A percentile compares a stretch with the other conserved stretches of the same genome.
Evolutionary conservation across 2,113 vertebrate genomes (phyloP).

Genomic region (Orientallactaga bullata): DNA sequence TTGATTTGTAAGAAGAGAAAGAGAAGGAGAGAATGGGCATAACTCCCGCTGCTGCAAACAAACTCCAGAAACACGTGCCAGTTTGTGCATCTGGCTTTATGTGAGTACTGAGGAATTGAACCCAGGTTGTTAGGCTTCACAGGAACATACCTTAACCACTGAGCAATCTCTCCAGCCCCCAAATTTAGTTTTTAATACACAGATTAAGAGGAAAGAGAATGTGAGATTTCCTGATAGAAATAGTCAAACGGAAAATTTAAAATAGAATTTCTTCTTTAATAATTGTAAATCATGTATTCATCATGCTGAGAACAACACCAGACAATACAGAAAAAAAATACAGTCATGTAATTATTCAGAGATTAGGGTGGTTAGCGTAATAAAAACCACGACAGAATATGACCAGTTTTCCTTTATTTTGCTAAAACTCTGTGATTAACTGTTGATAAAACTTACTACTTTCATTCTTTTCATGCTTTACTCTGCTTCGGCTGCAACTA

Average conservation of each 20-base stretch:
- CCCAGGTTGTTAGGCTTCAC: too few relatives aligned
- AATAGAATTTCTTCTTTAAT: background rate
- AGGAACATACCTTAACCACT: too few relatives aligned
- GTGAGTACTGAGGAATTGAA: too few relatives aligned
- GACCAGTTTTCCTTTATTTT: background rate
- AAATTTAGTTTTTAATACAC: background rate
- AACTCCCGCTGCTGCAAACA: too few relatives aligned
- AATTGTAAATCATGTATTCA: background rate
- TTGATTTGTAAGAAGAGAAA: too few relatives aligned
- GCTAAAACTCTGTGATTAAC: slow-evolving; percentile 10
- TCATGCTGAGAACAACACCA: background rate
- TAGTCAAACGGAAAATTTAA: background rate
- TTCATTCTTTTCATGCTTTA: background rate
- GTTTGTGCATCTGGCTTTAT: too few relatives aligned
- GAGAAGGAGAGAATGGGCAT: too few relatives aligned
- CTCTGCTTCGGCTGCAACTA: background rate
- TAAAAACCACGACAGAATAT: background rate
- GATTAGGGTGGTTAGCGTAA: background rate
- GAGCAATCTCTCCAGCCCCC: too few relatives aligned
- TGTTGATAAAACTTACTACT: background rate
- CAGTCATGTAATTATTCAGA: background rate
- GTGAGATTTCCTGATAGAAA: background rate
- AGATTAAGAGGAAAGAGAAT: background rate
- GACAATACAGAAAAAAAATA: slow-evolving; percentile 15
- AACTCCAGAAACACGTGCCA: too few relatives aligned